A percentile compares a stretch with the other conserved stretches of the same genome.
Conservation (phyloP, 1,140 invertebrate genomes). For the Adoxophyes honmai region DNA sequence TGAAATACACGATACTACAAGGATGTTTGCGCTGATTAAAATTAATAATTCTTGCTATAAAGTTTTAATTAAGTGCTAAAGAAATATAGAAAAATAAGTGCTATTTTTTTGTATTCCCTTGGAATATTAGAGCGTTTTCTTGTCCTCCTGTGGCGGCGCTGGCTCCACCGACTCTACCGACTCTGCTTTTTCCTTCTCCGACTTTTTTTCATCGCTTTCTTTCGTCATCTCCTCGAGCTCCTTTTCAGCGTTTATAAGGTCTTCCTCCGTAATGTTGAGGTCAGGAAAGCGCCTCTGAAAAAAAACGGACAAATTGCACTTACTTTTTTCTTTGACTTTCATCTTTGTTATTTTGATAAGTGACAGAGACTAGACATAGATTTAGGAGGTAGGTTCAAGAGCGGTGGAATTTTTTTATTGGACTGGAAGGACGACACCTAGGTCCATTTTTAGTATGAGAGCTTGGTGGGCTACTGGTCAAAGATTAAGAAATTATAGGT, state of each 20-base stretch:
- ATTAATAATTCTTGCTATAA: background rate
- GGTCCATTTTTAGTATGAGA: no score
- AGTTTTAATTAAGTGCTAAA: slow-evolving; percentile 5
- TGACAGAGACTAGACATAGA: no score
- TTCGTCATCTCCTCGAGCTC: slow-evolving; percentile 56
- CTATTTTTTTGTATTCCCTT: slow-evolving; percentile 38
- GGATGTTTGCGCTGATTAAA: no score
- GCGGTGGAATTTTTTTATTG: no score
- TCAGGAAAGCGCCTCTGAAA: slow-evolving; percentile 59
- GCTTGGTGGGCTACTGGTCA: no score
- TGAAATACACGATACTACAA: background rate
- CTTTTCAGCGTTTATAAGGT: slow-evolving; percentile 56
- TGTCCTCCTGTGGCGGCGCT: slow-evolving; percentile 1
- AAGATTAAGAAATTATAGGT: no score
- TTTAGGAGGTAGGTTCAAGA: no score
- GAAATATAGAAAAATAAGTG: slow-evolving; percentile 10
- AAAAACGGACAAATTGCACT: background rate
- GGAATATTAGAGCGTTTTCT: slow-evolving; percentile 17
- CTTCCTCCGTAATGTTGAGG: slow-evolving; percentile 61
- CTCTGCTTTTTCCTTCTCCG: slow-evolving; percentile 26
- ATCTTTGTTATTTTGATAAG: no score
- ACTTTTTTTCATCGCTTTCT: slow-evolving; percentile 29
- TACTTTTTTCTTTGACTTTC: no score
- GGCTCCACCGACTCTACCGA: slow-evolving; percentile 16
- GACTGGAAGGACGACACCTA: no score